Percentiles rank a stretch among this genome's conserved stretches.
These are phyloP conservation scores for Prunella himalayana DNA, from an alignment of 2,113 vertebrate species.

Conservation along the genomic window DNA sequence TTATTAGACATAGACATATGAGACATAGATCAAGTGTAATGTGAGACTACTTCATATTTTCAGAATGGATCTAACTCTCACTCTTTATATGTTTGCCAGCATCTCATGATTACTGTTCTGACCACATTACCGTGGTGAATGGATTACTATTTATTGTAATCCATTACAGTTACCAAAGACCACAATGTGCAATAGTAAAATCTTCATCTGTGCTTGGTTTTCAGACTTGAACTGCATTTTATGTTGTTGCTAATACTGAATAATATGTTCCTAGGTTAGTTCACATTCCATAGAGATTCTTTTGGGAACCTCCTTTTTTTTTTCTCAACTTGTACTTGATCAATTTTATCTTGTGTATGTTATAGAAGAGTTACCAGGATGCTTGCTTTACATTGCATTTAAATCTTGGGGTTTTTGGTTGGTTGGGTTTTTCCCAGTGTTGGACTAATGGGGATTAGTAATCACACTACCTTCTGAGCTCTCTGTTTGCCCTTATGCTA, in stretches of 20 bases:
- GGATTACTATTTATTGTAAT: not conserved
- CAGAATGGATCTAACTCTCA: not conserved
- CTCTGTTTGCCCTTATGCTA: not conserved
- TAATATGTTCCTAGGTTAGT: not conserved
- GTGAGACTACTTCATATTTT: not conserved
- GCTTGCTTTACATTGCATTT: not conserved
- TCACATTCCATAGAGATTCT: not conserved
- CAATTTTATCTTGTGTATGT: not conserved
- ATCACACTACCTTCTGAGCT: not conserved
- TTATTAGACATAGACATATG: not conserved
- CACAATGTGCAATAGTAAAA: not conserved
- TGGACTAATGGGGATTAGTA: not conserved
- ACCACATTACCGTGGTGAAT: not conserved
- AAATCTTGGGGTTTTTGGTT: not conserved
- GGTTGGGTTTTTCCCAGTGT: not conserved
- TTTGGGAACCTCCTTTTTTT: not conserved
- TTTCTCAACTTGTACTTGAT: not conserved
- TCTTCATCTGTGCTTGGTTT: not conserved
- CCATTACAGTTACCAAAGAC: not conserved
- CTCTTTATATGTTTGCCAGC: not conserved
- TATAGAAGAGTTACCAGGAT: not conserved
- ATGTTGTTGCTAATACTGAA: not conserved
- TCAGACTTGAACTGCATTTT: not conserved
- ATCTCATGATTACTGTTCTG: not conserved
- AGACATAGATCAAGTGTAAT: not conserved